A percentile compares a stretch with the other conserved stretches of the same genome.
Evolutionary conservation across 2,888 invertebrate genomes (phyloP).

Genomic region (Antheraea yamamai): DNA sequence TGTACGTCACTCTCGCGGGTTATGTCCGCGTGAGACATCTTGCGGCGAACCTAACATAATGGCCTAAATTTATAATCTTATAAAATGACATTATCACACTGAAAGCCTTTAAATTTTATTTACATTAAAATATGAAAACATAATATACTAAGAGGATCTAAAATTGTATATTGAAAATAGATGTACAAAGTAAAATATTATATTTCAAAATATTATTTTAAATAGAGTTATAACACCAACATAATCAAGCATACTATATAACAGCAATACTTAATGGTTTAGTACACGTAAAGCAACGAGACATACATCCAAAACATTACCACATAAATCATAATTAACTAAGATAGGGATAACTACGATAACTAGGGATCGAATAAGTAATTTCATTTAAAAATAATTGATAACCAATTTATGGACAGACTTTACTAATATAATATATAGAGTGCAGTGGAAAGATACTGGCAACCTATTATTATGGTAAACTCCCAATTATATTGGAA

Average conservation of each 20-base stretch:
- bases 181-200: neutral
- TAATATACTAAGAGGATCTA: neutral
- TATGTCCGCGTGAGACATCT: constrained; percentile 32
- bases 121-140: neutral
- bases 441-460: neutral
- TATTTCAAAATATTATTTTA: neutral
- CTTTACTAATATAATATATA: neutral
- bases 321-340: too few relatives aligned
- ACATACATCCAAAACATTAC: constrained; percentile 10
- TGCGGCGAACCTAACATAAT: constrained; percentile 27
- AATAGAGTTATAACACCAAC: neutral
- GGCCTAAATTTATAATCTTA: neutral
- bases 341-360: too few relatives aligned
- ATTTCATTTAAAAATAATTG: neutral
- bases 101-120: neutral
- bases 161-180: neutral
- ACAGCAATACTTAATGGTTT: constrained; percentile 1
- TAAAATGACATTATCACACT: neutral
- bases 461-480: neutral
- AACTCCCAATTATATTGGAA: neutral
- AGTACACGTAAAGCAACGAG: constrained; percentile 12
- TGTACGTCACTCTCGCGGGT: constrained; percentile 40
- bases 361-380: too few relatives aligned
- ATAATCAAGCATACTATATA: neutral
- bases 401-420: neutral